Evolutionary conservation across 1,140 invertebrate species (phyloP).

Genomic region (Aphidius ervi): DNA sequence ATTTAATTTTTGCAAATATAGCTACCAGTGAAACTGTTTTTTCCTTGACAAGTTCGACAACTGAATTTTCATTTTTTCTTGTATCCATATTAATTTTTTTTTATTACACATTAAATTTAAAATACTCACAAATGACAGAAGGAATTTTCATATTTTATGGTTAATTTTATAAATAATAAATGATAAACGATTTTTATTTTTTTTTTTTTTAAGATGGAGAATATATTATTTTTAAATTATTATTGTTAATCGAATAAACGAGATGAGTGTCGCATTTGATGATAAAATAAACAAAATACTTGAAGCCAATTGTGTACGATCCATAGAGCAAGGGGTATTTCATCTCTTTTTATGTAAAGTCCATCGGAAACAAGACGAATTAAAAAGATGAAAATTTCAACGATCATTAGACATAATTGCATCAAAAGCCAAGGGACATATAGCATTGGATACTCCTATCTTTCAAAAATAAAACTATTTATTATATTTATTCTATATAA

Average conservation of each 20-base stretch:
- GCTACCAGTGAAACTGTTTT: too few relatives aligned
- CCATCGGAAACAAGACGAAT: constrained; percentile 43
- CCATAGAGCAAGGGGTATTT: constrained; percentile 42
- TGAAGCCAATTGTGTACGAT: constrained; percentile 48
- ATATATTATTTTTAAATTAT: neutral
- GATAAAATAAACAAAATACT: constrained; percentile 48
- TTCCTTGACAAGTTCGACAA: too few relatives aligned
- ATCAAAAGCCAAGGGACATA: constrained; percentile 49
- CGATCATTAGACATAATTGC: constrained; percentile 46
- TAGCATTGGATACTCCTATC: constrained; percentile 47
- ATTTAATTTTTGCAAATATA: too few relatives aligned
- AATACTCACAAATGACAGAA: too few relatives aligned
- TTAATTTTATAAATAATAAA: too few relatives aligned
- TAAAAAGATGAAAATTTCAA: constrained; percentile 46
- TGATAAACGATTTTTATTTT: too few relatives aligned
- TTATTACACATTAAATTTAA: too few relatives aligned
- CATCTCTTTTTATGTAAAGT: constrained; percentile 41
- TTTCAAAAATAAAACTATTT: constrained; percentile 7
- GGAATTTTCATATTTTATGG: too few relatives aligned
- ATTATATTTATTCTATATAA: neutral
- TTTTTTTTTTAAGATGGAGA: neutral
- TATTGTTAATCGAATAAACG: constrained; percentile 1
- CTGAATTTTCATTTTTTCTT: too few relatives aligned
- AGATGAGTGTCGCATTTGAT: constrained; percentile 27
- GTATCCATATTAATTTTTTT: too few relatives aligned